Conservation (phyloP, 2,888 invertebrate genomes). For the Bhutanitis thaidina region DNA sequence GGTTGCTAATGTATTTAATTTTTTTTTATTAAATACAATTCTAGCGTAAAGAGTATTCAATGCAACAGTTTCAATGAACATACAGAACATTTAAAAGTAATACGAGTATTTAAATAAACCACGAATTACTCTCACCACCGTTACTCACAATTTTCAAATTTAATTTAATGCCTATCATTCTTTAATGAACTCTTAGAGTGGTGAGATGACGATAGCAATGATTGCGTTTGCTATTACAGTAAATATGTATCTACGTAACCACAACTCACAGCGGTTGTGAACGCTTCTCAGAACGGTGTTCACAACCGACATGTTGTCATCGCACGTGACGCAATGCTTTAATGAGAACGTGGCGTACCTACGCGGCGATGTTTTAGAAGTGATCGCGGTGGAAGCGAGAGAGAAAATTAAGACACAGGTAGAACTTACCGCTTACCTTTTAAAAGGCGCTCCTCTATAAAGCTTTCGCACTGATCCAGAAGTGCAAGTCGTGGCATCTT, state of each 20-base stretch:
- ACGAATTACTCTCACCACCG: too few species aligned
- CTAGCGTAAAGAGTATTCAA: too few species aligned
- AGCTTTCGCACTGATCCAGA: too few species aligned
- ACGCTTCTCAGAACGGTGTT: conserved; percentile 7
- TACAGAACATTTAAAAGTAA: too few species aligned
- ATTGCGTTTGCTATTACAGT: background rate
- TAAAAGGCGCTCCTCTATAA: background rate
- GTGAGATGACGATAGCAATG: background rate
- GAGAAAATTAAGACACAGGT: background rate
- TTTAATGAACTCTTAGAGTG: background rate
- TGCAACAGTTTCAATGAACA: too few species aligned
- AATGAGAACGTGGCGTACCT: conserved; percentile 13
- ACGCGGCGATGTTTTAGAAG: background rate
- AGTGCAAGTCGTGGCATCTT: too few species aligned
- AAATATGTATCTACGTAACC: background rate
- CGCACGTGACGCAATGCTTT: conserved; percentile 25
- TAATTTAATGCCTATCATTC: too few species aligned
- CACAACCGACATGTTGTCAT: conserved; percentile 19
- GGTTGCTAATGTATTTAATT: too few species aligned
- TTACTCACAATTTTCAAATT: too few species aligned
- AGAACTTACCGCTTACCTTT: background rate
- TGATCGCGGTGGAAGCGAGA: background rate
- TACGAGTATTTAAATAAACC: too few species aligned
- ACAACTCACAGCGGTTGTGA: conserved; percentile 5
- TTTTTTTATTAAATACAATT: too few species aligned